Percentiles rank a stretch among this genome's conserved stretches.
phyloP scores from a whole-genome alignment of 1,140 invertebrate species.

The Dolichoris vasculosae region DNA sequence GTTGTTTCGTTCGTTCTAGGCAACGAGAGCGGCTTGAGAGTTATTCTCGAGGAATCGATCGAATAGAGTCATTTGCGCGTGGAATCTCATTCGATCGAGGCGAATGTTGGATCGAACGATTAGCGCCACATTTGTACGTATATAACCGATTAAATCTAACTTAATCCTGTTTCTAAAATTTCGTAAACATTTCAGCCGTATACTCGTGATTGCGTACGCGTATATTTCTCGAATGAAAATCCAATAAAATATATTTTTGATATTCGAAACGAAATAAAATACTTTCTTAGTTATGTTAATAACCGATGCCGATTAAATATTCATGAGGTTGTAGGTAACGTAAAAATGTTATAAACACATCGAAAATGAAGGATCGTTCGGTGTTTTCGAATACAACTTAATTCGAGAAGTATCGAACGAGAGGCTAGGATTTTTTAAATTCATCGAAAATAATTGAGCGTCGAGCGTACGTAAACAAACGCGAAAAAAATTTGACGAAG shows the following conservation, averaged over 20 bases:
- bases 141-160: not conserved
- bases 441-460: not conserved
- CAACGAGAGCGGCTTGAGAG: too few relatives aligned
- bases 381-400: conserved; percentile 17
- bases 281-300: not conserved
- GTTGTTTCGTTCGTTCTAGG: not conserved
- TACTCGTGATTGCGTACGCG: not conserved
- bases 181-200: not conserved
- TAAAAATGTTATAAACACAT: not conserved
- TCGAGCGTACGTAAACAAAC: not conserved
- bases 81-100: not conserved
- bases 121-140: not conserved
- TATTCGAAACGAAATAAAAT: not conserved
- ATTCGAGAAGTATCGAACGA: not conserved
- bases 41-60: not conserved
- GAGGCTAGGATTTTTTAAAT: not conserved
- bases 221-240: not conserved
- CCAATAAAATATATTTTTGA: not conserved
- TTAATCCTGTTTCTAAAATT: not conserved
- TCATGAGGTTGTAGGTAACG: not conserved
- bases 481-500: not conserved
- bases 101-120: not conserved
- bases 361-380: not conserved
- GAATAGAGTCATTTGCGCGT: not conserved
- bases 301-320: not conserved